A percentile compares a stretch with the other conserved stretches of the same genome.
phyloP scores from a whole-genome alignment of 2,888 invertebrate species.

The Melikaiella ostensackeni region DNA sequence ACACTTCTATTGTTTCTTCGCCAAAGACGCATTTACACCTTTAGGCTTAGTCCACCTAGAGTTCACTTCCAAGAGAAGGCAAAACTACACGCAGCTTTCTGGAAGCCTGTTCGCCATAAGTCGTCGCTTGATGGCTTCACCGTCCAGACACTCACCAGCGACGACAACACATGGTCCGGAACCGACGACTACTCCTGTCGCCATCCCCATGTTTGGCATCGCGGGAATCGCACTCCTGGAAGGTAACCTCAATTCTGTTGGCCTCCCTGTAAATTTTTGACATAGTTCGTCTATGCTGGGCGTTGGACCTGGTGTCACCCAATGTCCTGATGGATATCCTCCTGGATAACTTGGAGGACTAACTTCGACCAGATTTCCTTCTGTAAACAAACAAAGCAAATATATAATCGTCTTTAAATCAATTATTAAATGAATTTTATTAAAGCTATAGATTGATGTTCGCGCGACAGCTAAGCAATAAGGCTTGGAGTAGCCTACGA shows the following conservation, averaged over 20 bases:
- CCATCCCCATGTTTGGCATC: conserved; percentile 60
- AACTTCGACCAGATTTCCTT: conserved; percentile 72
- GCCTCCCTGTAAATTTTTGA: conserved; percentile 73
- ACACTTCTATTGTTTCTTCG: not conserved
- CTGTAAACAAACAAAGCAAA: conserved; percentile 58
- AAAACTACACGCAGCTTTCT: conserved; percentile 89
- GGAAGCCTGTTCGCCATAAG: conserved; percentile 92
- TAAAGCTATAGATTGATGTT: too few relatives aligned
- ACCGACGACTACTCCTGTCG: conserved; percentile 65
- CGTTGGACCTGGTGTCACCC: conserved; percentile 78
- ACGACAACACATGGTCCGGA: conserved; percentile 72
- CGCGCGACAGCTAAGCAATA: too few relatives aligned
- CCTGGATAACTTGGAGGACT: conserved; percentile 75
- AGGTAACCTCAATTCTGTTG: conserved; percentile 75
- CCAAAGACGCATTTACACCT: not conserved
- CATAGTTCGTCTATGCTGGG: conserved; percentile 76
- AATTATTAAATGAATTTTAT: too few relatives aligned
- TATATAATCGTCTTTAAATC: not conserved
- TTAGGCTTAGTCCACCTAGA: not conserved
- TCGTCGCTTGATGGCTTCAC: conserved; percentile 91
- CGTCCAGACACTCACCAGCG: conserved; percentile 82
- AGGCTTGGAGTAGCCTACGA: too few relatives aligned
- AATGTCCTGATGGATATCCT: conserved; percentile 75
- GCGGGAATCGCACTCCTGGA: conserved; percentile 71
- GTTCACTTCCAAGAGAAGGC: not conserved